Evolutionary conservation across 2,797 vertebrate species (phyloP), one percentile per base, ranked within the genome.

Genomic region (Hyperoplus immaculatus): DNA sequence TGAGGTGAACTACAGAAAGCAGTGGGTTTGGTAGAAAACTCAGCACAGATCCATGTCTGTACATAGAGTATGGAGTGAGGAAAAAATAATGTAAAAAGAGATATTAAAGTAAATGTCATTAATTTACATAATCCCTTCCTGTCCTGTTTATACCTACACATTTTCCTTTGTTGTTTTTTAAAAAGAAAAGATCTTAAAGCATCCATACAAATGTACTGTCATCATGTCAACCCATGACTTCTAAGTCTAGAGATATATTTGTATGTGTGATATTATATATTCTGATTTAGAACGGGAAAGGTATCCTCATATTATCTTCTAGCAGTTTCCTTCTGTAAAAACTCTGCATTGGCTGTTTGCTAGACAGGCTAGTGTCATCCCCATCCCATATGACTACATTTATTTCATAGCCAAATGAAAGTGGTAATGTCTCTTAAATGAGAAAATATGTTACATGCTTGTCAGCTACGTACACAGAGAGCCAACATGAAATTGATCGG

Each of bases 381-480:
- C 29, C 43, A 82, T 82, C 56, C 67, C 54, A 82, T 62, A 74
- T 49, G 77, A 82, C 68, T 50, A 64, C 77, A 81, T 65, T 74
- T 67, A 74, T 78, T 78, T 84, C 58, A 79, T 69, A 80, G 66
- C 29, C 55, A 74, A 84, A 67, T 53, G 2, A 39, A 75, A 70
- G 43, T 39, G 57, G 57, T 70, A 29, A 29, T 79, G 66, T 81
- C 7, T 71, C 62, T 69, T 55, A 50, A 42, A 29, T 49, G 50
- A 76, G 53, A 66, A 77, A 76, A 69, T 46, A 54, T 59, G 77
- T 63, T 66, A 64, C 69, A 74, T 57, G 63, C 54, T 65, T 69
- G 36, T 67, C 72, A 61, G 45, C 59, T 46, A 47, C 0, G 2
- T 53, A 64, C 38, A 54, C 29, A 56, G 8, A 29, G 29, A 54